Conservation (phyloP, 2,888 invertebrate genomes). For the Xestia c-nigrum region DNA sequence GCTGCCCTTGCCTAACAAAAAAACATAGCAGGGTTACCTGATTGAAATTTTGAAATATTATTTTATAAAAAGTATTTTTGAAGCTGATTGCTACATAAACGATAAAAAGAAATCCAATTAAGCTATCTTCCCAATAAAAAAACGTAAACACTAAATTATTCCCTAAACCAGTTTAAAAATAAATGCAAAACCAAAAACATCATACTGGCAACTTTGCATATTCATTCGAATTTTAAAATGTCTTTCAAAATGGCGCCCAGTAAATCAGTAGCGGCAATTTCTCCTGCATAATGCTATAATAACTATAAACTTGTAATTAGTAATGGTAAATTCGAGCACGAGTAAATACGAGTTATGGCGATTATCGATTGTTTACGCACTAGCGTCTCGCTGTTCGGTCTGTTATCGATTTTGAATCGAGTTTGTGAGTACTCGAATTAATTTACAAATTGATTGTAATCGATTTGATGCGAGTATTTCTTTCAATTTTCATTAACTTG, state of each 20-base stretch:
- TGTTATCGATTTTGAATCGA: conserved; percentile 69
- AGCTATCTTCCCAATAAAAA: not conserved
- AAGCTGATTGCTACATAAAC: not conserved
- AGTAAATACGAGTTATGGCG: conserved; percentile 72
- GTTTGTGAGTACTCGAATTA: conserved; percentile 71
- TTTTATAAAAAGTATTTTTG: not conserved
- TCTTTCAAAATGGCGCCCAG: conserved; percentile 85
- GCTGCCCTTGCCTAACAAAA: conserved; percentile 78
- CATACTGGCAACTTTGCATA: conserved; percentile 59
- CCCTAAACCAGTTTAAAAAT: conserved; percentile 44
- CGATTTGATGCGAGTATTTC: conserved; percentile 76
- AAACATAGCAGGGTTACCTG: conserved; percentile 62
- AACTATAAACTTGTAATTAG: conserved; percentile 88
- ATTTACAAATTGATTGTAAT: conserved; percentile 75
- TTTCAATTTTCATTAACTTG: conserved; percentile 59
- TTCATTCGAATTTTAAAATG: conserved; percentile 87
- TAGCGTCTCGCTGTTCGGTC: conserved; percentile 72
- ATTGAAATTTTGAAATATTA: conserved; percentile 25
- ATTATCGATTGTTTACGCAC: conserved; percentile 84
- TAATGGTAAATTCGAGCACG: conserved; percentile 82
- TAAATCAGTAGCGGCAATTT: conserved; percentile 88
- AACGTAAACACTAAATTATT: conserved; percentile 3
- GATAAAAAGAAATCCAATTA: not conserved
- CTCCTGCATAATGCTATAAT: conserved; percentile 84
- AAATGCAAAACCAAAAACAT: conserved; percentile 25